Percentiles rank a stretch among this genome's conserved stretches.
phyloP scores from a whole-genome alignment of 2,888 invertebrate genomes.

The Agriopis aurantiaria region DNA sequence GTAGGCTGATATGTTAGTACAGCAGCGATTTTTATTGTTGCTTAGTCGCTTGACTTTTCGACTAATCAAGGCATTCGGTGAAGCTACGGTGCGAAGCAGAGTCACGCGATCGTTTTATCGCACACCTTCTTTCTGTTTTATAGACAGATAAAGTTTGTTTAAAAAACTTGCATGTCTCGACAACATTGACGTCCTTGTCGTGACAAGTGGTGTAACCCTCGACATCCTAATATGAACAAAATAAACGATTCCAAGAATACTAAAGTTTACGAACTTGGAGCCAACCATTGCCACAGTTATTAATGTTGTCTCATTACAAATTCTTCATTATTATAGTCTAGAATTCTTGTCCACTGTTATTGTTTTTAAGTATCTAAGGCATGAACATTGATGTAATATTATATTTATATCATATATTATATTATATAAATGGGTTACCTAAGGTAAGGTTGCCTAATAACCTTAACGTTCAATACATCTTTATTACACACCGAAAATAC shows the following conservation, averaged over 20 bases:
- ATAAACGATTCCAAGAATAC: conserved; percentile 47
- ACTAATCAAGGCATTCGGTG: conserved; percentile 80
- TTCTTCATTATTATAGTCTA: background rate
- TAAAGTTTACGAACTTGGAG: conserved; percentile 40
- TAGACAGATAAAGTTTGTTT: conserved; percentile 82
- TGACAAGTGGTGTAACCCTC: conserved; percentile 79
- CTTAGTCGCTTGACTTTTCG: conserved; percentile 58
- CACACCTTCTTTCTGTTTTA: conserved; percentile 83
- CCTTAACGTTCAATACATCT: no score
- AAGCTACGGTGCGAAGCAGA: conserved; percentile 68
- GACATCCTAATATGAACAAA: conserved; percentile 67
- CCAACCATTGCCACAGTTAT: conserved; percentile 18
- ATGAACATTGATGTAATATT: no score
- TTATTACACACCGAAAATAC: no score
- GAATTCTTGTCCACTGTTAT: background rate
- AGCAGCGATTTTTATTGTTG: conserved; percentile 55
- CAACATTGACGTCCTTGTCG: conserved; percentile 77
- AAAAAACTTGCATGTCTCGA: conserved; percentile 83
- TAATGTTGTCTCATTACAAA: conserved; percentile 18
- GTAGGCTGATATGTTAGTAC: conserved; percentile 11
- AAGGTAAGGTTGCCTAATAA: no score
- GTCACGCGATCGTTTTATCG: conserved; percentile 85
- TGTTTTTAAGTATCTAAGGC: no score
- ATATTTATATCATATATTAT: no score
- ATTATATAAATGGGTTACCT: no score